Conservation (phyloP, 2,113 vertebrate species). For the Mormyrus lacerda region DNA sequence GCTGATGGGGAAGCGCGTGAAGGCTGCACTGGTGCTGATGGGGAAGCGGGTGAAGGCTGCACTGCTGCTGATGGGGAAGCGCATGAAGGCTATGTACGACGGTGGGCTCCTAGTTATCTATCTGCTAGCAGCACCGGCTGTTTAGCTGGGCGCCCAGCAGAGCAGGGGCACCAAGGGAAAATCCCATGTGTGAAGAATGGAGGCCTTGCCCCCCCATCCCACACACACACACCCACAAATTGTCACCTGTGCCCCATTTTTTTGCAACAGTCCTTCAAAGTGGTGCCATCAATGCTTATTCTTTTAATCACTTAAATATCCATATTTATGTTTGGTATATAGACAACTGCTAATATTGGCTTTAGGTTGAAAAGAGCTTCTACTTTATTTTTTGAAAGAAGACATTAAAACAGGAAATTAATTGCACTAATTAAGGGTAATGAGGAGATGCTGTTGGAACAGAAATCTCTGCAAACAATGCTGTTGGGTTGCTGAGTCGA, state of each 20-base stretch:
- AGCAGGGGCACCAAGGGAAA: neutral
- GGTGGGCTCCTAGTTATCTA: neutral
- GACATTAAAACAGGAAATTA: neutral
- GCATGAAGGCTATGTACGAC: neutral
- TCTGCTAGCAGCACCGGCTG: neutral
- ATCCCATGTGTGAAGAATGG: neutral
- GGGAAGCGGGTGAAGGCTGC: too few species aligned
- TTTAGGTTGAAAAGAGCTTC: neutral
- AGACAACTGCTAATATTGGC: neutral
- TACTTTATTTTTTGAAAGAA: neutral
- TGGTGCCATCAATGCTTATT: neutral
- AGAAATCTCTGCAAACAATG: neutral
- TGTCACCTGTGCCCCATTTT: neutral
- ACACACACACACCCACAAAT: neutral
- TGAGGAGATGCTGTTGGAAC: neutral
- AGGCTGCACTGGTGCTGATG: neutral
- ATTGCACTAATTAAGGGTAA: neutral
- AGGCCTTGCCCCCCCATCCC: neutral
- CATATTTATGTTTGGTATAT: neutral
- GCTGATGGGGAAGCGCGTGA: too few species aligned
- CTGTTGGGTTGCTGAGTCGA: neutral
- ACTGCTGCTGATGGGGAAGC: too few species aligned
- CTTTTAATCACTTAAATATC: neutral
- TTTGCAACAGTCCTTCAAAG: neutral
- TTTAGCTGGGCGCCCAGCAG: neutral